phyloP scores from a whole-genome alignment of 2,888 invertebrate genomes.

The Drosophila atroscutellata region DNA sequence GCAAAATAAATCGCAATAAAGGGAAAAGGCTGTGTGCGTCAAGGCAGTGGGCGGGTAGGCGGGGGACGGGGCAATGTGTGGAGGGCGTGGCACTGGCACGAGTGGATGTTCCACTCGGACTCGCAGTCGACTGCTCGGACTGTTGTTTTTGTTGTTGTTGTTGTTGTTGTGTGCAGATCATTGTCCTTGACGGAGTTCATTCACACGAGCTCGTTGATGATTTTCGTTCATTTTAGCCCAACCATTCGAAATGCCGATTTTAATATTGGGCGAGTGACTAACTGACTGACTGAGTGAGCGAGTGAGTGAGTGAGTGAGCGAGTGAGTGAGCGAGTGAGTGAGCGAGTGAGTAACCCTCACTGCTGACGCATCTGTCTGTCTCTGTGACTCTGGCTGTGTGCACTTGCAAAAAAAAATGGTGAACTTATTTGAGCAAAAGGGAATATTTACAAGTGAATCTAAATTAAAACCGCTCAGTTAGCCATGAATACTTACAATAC shows the following conservation, averaged over 20 bases:
- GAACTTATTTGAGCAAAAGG: rapidly evolving
- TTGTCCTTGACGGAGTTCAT: slow-evolving; percentile 83
- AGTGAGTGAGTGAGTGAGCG: slow-evolving; percentile 11
- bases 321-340: background rate
- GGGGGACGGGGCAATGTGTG: background rate
- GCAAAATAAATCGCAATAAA: slow-evolving; percentile 79
- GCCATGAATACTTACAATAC: background rate
- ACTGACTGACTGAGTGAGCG: slow-evolving; percentile 11
- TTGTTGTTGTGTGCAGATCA: slow-evolving; percentile 70
- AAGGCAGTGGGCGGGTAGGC: background rate
- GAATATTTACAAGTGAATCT: background rate
- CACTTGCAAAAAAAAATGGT: background rate
- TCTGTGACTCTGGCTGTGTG: slow-evolving; percentile 31
- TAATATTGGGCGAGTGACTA: slow-evolving; percentile 54
- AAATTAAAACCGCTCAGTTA: background rate
- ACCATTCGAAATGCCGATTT: slow-evolving; percentile 74
- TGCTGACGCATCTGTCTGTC: slow-evolving; percentile 7
- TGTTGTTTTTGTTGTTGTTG: slow-evolving; percentile 12
- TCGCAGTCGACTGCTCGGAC: slow-evolving; percentile 7
- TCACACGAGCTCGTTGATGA: slow-evolving; percentile 74
- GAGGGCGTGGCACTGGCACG: slow-evolving; percentile 54
- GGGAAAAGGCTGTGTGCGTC: slow-evolving; percentile 25
- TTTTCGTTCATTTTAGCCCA: slow-evolving; percentile 47
- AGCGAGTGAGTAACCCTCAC: slow-evolving; percentile 46
- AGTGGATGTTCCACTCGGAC: slow-evolving; percentile 29